A percentile compares a stretch with the other conserved stretches of the same genome.
Conservation (phyloP, 2,888 invertebrate genomes). For the Pollenia amentaria region DNA sequence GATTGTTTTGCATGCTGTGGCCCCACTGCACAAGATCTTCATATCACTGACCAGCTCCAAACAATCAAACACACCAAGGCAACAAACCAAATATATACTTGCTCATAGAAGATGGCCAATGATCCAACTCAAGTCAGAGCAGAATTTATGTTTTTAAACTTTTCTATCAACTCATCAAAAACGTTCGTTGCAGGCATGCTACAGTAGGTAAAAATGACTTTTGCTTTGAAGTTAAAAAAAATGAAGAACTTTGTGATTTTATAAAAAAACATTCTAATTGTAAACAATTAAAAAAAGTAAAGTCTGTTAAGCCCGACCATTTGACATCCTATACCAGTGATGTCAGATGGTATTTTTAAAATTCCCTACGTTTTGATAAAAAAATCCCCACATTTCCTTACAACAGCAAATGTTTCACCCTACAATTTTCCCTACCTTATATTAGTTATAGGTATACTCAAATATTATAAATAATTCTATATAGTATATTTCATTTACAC, state of each 20-base stretch:
- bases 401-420: too few relatives aligned
- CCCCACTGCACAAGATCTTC: conserved; percentile 14
- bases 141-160: conserved; percentile 10
- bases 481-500: too few relatives aligned
- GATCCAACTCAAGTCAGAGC: conserved; percentile 12
- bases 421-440: too few relatives aligned
- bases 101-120: conserved; percentile 11
- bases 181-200: neutral
- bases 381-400: too few relatives aligned
- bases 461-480: too few relatives aligned
- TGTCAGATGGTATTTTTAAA: too few relatives aligned
- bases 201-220: neutral
- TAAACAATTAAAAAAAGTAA: too few relatives aligned
- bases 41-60: conserved; percentile 21
- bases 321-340: too few relatives aligned
- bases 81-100: conserved; percentile 12
- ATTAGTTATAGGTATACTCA: too few relatives aligned
- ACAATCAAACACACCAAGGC: neutral
- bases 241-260: neutral
- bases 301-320: too few relatives aligned
- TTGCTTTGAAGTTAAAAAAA: too few relatives aligned
- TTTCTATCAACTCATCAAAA: conserved; percentile 47
- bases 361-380: too few relatives aligned
- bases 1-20: conserved; percentile 65
- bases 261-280: neutral